Evolutionary conservation across 1,140 invertebrate species (phyloP), one percentile per base, ranked within the genome.

Genomic region (Tetramorium alpestre): DNA sequence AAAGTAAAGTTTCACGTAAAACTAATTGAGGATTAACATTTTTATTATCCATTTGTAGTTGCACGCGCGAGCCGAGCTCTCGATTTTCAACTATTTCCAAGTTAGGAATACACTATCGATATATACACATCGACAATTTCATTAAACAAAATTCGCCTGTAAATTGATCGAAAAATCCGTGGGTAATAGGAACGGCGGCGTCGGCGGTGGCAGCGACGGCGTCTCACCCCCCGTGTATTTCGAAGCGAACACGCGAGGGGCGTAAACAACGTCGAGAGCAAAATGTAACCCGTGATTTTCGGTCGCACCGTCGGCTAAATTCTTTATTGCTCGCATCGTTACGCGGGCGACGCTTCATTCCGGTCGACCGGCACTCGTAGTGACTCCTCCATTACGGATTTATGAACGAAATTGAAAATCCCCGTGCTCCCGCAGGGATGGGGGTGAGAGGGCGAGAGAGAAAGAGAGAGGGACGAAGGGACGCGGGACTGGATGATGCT

Each of bases 381-480:
- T 90, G 73, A 85, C 78, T 86, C 81, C 90, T 90, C 86, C 81
- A 90, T 90, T 88, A 90, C 70, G 89, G 89, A 90, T 90, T 90
- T 90, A 90, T 90, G 89, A 90, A 88, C 89, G 89, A 90, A 90
- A 90, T 90, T 90, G 89, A 90, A 90, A 90, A 90, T 87, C 86
- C 89, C 89, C 87, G 89, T 87, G 72, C 51, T 44, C 41, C 41
- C 41, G 69, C 7, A 33, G 28, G 28, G 41, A 82, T 41, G 60
- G 54, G 58, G 58, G 7, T 10, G 60, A 25, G 22, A 54, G 33
- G 5, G 56, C 33, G 76, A 51, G 41, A 49, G 41, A 49, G 58
- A 64, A 18, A 47, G 58, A 49, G 41, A 49, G 58, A 47, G 56
- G 28, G 60, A 38, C 18, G 54, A 38, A 16, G 56, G 18, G 49